Base-by-base conservation (phyloP, 92 coral and sea anemone genomes). In the Ricordea florida region DNA sequence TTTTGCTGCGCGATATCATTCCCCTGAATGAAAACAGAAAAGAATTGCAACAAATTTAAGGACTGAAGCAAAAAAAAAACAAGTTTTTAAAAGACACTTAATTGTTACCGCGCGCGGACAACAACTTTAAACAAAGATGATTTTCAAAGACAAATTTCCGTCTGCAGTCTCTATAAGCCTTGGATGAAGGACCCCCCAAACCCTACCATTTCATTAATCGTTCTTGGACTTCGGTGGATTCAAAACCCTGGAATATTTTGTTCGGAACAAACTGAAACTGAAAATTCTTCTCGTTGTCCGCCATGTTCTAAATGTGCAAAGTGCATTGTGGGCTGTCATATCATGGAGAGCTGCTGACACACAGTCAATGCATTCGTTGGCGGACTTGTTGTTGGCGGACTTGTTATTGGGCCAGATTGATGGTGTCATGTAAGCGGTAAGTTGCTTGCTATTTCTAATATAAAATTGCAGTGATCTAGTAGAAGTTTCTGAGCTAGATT, bases 191-290 rank as follows among this genome's bases (percentile, higher is more conserved):
- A 29, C 24, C 15, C 29, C 25, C 28, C 42, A 2, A 28, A 1
- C 21, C 81, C 80, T 80, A 93, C 98, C 98, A 93, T 66, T 93
- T 93, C 84, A 84, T 61, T 9, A 93, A 69, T 16, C 49, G 71
- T 23, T 93, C 96, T 57, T 81, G 64, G 7, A 87, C 87, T 17
- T 80, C 93, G 10, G 79, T 43, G 22, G 98, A 93, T 55, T 85
- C 90, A 62, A 91, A 81, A 15, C 84, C 91, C 6, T 59, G 82
- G 44, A 93, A 93, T 38, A 42, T 76, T 30, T 89, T 89, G 48
- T 74, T 80, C 13, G 89, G 82, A 16, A 93, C 81, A 62, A 62
- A 65, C 41, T 87, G 85, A 63, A 93, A 93, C 15, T 68, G 27
- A 49, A 93, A 93, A 35, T 57, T 74, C 60, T 67, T 49, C 32